phyloP scores from a whole-genome alignment of 2,113 vertebrate genomes.

The Syngnathoides biaculeatus region DNA sequence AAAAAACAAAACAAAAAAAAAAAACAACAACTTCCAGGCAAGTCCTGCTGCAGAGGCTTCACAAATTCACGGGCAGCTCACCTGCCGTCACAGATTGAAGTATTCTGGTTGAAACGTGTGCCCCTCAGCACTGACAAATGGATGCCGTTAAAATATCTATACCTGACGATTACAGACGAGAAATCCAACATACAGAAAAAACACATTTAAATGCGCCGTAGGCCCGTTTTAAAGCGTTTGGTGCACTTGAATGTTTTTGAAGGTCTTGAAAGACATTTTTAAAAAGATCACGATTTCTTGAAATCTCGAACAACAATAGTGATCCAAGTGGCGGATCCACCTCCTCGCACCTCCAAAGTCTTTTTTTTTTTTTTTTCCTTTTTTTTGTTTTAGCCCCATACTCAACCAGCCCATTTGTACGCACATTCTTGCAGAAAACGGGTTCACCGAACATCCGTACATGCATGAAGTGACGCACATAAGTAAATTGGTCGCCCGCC shows the following conservation, averaged over 20 bases:
- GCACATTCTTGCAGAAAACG: constrained; percentile 34
- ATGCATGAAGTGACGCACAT: constrained; percentile 54
- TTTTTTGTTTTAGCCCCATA: neutral
- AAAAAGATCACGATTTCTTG: neutral
- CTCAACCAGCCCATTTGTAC: neutral
- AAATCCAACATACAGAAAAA: too few species aligned
- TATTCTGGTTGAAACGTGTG: neutral
- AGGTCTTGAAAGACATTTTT: too few species aligned
- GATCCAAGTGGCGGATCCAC: neutral
- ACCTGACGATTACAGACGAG: too few species aligned
- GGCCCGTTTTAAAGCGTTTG: too few species aligned
- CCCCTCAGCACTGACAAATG: neutral
- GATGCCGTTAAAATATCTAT: neutral
- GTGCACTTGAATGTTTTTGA: too few species aligned
- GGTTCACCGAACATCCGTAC: constrained; percentile 53
- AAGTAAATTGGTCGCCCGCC: constrained; percentile 61
- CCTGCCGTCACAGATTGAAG: neutral
- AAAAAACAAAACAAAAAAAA: neutral
- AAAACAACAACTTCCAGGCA: too few species aligned
- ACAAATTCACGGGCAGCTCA: neutral
- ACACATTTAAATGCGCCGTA: too few species aligned
- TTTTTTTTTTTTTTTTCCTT: neutral
- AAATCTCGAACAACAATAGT: neutral
- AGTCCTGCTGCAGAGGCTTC: neutral
- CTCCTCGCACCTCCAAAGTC: neutral